Evolutionary conservation across 2,888 invertebrate genomes (phyloP), one percentile per base, ranked within the genome.

Genomic region (Brachylomia viminalis): DNA sequence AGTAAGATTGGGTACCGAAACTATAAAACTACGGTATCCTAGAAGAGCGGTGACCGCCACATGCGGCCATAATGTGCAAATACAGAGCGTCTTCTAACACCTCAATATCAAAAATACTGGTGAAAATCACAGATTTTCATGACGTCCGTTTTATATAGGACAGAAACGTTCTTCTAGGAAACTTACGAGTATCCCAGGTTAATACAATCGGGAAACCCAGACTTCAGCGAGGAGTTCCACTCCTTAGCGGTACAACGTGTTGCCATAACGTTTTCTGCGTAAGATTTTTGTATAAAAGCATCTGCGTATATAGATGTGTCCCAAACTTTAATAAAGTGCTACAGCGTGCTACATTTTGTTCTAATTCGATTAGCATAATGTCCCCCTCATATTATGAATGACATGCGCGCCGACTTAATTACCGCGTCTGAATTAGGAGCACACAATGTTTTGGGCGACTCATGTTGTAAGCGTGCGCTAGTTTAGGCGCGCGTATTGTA

Each of bases 331-430:
- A 77, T 76, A 73, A 83, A 85, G 77, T 83, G 83, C 79, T 84
- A 79, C 80, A 72, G 59, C 64, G 30, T 30, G 68, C 77, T 75
- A 79, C 87, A 86, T 88, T 89, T 79, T 67, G 79, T 75, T 67
- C 75, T 86, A 84, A 89, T 84, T 72, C 70, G 75, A 88, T 88
- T 88, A 85, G 75, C 88, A 88, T 87, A 88, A 88, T 80, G 75
- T 71, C 59, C 15, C 47, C 61, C 64, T 45, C 70, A 75, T 86
- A 84, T 86, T 75, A 69, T 75, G 79, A 84, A 75, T 71, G 84
- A 83, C 84, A 69, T 52, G 73, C 75, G 30, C 49, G 67, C 64
- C 72, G 78, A 72, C 76, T 72, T 75, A 75, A 86, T 84, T 83
- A 83, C 69, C 45, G n/a, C 56, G 62, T 66, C 62, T 59, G 56